Conservation (phyloP, 1,140 invertebrate species). For the Cyclina sinensis region DNA sequence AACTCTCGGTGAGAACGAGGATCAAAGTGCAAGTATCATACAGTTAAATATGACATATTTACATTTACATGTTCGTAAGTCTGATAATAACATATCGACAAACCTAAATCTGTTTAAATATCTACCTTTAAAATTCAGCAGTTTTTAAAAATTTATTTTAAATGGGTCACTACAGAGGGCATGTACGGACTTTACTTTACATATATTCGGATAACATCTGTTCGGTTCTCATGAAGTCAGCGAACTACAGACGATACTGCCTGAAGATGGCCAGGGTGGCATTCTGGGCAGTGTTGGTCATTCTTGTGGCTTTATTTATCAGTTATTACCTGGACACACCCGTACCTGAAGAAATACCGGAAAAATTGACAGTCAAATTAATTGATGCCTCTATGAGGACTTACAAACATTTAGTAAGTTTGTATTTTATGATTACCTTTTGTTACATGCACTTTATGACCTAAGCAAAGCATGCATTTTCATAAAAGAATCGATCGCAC, state of each 20-base stretch:
- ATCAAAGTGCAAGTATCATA: slow-evolving; percentile 21
- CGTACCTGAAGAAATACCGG: slow-evolving; percentile 63
- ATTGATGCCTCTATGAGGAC: slow-evolving; percentile 62
- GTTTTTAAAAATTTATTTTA: not conserved
- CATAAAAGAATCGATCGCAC: too few species aligned
- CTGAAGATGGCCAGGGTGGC: slow-evolving; percentile 28
- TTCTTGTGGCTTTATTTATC: slow-evolving; percentile 47
- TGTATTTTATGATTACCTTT: not conserved
- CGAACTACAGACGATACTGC: not conserved
- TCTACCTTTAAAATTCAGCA: not conserved
- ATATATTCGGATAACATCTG: slow-evolving; percentile 20
- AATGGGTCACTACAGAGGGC: slow-evolving; percentile 6
- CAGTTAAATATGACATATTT: slow-evolving; percentile 4
- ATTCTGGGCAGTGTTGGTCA: slow-evolving; percentile 53
- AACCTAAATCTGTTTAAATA: not conserved
- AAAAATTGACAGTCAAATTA: slow-evolving; percentile 47
- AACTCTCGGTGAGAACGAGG: too few species aligned
- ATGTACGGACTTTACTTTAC: not conserved
- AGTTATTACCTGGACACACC: slow-evolving; percentile 59
- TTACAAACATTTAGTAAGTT: slow-evolving; percentile 57
- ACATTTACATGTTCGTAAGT: not conserved
- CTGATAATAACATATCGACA: not conserved
- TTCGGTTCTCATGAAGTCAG: slow-evolving; percentile 44
- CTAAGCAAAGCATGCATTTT: too few species aligned
- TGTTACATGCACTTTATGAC: too few species aligned